Percentiles rank a stretch among this genome's conserved stretches.
phyloP scores from a whole-genome alignment of 1,140 invertebrate genomes.

The Papilio dardanus region DNA sequence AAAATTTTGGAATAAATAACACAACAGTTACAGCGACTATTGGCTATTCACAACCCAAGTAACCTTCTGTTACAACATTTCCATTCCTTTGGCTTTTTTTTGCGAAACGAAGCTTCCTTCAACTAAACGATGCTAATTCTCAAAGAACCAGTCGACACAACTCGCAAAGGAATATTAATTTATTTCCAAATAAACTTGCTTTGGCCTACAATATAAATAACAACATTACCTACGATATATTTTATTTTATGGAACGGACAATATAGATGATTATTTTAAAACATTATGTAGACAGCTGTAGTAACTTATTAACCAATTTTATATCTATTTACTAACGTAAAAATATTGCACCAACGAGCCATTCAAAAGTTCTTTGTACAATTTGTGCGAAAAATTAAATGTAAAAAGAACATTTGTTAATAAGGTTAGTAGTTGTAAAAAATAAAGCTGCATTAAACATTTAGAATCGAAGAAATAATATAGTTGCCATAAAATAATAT shows the following conservation, averaged over 20 bases:
- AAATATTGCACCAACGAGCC: constrained; percentile 34
- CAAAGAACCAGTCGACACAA: constrained; percentile 15
- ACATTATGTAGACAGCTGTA: constrained; percentile 15
- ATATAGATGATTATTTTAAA: constrained; percentile 20
- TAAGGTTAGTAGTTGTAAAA: not conserved
- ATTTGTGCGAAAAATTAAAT: constrained; percentile 31
- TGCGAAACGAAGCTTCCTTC: constrained; percentile 40
- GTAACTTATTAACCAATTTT: constrained; percentile 35
- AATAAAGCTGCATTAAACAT: not conserved
- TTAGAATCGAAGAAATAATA: not conserved
- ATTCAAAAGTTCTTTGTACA: constrained; percentile 4
- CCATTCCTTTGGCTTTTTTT: constrained; percentile 68
- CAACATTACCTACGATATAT: constrained; percentile 27
- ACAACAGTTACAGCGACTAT: constrained; percentile 62
- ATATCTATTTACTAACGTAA: constrained; percentile 25
- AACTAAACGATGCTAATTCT: constrained; percentile 33
- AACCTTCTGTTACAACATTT: constrained; percentile 52
- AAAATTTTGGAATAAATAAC: constrained; percentile 77
- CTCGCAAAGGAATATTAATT: constrained; percentile 29
- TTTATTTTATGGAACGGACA: constrained; percentile 26
- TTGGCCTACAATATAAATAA: constrained; percentile 35
- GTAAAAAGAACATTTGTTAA: not conserved
- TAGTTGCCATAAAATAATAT: not conserved
- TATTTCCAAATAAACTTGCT: constrained; percentile 32
- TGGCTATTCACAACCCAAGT: constrained; percentile 67